phyloP scores from a whole-genome alignment of 1,140 invertebrate genomes.

The Drosophila sturtevanti region DNA sequence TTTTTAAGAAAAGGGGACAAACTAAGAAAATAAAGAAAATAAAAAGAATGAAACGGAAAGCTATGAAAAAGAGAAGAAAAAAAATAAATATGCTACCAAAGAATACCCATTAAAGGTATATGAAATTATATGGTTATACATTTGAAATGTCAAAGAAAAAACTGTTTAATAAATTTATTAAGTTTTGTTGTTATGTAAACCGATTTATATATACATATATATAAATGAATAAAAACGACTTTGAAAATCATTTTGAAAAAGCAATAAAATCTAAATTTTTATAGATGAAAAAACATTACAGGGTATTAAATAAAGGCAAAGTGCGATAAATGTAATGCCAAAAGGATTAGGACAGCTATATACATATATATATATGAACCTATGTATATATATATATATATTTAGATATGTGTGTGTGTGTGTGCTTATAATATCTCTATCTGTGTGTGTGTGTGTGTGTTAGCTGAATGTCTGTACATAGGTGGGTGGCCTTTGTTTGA shows the following conservation, averaged over 20 bases:
- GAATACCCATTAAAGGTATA: constrained; percentile 3
- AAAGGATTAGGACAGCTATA: constrained; percentile 63
- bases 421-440: not conserved
- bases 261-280: too few relatives aligned
- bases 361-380: constrained; percentile 8
- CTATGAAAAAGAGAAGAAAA: constrained; percentile 29
- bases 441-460: constrained; percentile 24
- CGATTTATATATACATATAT: too few relatives aligned
- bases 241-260: too few relatives aligned
- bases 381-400: constrained; percentile 10
- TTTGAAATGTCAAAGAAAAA: too few relatives aligned
- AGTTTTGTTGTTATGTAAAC: too few relatives aligned
- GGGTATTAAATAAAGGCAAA: constrained; percentile 4
- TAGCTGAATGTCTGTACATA: constrained; percentile 47
- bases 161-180: too few relatives aligned
- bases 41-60: constrained; percentile 61
- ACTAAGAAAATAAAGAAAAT: constrained; percentile 4
- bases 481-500: constrained; percentile 71
- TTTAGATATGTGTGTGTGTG: constrained; percentile 10
- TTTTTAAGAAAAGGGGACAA: constrained; percentile 14
- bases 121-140: too few relatives aligned
- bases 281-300: not conserved
- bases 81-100: constrained; percentile 18
- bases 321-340: constrained; percentile 77
- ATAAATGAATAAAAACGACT: too few relatives aligned